Conservation (phyloP, 2,888 invertebrate genomes). For the Nomada flava region DNA sequence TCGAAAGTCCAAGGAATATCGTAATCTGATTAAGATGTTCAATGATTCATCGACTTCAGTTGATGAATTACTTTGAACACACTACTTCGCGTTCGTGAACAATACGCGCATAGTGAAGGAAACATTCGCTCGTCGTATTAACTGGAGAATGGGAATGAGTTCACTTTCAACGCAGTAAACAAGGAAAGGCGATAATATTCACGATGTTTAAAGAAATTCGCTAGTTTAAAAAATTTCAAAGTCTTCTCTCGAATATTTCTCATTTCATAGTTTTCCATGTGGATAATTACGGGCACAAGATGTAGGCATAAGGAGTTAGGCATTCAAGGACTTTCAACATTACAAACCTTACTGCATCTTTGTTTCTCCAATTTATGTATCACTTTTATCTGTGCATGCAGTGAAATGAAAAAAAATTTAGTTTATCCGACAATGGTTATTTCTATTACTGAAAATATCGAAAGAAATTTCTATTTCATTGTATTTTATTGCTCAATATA, state of each 20-base stretch:
- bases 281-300: background rate
- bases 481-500: no score
- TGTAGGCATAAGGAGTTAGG: slow-evolving; percentile 3
- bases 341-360: slow-evolving; percentile 5
- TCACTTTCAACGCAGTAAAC: no score
- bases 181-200: no score
- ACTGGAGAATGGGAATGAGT: no score
- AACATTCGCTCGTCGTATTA: no score
- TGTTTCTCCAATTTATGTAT: background rate
- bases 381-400: background rate
- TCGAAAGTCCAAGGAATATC: slow-evolving; percentile 19
- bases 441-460: background rate
- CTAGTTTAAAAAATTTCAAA: background rate
- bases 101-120: background rate
- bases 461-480: background rate
- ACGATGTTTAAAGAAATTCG: no score
- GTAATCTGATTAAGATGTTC: slow-evolving; percentile 32
- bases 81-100: no score
- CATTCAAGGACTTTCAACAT: background rate
- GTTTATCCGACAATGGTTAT: no score
- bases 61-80: slow-evolving; percentile 10
- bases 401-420: no score
- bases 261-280: background rate
- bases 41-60: slow-evolving; percentile 41
- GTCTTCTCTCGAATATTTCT: background rate